phyloP scores from a whole-genome alignment of 2,113 vertebrate genomes.

The Aphyosemion australe region DNA sequence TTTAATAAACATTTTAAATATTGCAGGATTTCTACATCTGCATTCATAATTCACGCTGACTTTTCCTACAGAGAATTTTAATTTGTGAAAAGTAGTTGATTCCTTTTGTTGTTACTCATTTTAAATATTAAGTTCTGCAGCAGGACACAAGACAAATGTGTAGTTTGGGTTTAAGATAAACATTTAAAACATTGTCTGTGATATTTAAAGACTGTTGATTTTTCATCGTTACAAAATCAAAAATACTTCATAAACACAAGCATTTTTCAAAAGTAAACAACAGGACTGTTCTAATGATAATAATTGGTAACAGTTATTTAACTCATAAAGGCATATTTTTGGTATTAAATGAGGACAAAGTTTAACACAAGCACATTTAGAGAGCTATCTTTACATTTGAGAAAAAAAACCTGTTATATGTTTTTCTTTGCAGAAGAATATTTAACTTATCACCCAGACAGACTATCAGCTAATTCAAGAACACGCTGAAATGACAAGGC shows the following conservation, averaged over 20 bases:
- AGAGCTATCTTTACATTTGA: background rate
- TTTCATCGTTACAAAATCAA: background rate
- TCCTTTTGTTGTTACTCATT: too few species aligned
- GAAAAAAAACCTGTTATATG: background rate
- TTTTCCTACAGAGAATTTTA: too few species aligned
- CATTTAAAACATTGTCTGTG: too few species aligned
- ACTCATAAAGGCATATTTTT: background rate
- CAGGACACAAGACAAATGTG: too few species aligned
- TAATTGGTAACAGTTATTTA: background rate
- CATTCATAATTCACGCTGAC: too few species aligned
- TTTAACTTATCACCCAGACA: conserved; percentile 60
- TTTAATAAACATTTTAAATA: too few species aligned
- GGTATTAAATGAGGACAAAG: background rate
- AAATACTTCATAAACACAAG: background rate
- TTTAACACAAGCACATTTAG: background rate
- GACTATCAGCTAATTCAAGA: conserved; percentile 59
- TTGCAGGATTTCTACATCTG: too few species aligned
- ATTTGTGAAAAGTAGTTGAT: too few species aligned
- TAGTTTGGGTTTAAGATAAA: too few species aligned
- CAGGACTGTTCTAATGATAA: background rate
- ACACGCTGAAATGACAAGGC: conserved; percentile 61
- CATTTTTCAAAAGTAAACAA: too few species aligned
- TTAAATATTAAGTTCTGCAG: too few species aligned
- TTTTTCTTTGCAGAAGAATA: conserved; percentile 15
- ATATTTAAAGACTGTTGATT: background rate